Evolutionary conservation across 2,797 vertebrate species (phyloP).

Genomic region (Phoebastria nigripes): DNA sequence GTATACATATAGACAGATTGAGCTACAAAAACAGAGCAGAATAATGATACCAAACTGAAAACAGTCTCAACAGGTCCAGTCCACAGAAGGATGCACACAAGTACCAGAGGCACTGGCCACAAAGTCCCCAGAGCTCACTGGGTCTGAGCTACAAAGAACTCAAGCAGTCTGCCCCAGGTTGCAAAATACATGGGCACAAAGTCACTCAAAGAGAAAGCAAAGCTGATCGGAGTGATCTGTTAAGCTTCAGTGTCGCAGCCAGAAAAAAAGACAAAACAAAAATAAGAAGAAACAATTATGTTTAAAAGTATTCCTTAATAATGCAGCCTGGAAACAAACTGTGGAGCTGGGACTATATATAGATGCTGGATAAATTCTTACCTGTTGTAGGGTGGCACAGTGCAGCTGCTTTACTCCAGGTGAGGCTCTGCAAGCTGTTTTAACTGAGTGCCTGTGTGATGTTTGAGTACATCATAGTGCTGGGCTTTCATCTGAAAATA

Average conservation of each 20-base stretch:
- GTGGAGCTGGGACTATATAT: rapidly evolving
- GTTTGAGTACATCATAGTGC: neutral
- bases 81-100: neutral
- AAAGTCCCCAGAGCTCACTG: neutral
- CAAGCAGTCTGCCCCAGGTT: neutral
- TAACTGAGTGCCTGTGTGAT: neutral
- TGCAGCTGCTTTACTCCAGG: neutral
- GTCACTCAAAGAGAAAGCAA: neutral
- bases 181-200: rapidly evolving
- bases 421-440: neutral
- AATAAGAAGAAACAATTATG: neutral
- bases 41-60: neutral
- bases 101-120: neutral
- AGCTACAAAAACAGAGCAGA: neutral
- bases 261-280: neutral
- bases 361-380: neutral
- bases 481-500: neutral
- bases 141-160: neutral
- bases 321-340: neutral
- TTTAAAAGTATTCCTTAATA: neutral
- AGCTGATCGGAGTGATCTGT: neutral
- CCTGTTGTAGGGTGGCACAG: neutral
- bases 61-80: neutral
- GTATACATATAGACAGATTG: neutral
- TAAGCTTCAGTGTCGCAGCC: neutral